Evolutionary conservation across 2,113 vertebrate genomes (phyloP).

Genomic region (Pycnonotus jocosus): DNA sequence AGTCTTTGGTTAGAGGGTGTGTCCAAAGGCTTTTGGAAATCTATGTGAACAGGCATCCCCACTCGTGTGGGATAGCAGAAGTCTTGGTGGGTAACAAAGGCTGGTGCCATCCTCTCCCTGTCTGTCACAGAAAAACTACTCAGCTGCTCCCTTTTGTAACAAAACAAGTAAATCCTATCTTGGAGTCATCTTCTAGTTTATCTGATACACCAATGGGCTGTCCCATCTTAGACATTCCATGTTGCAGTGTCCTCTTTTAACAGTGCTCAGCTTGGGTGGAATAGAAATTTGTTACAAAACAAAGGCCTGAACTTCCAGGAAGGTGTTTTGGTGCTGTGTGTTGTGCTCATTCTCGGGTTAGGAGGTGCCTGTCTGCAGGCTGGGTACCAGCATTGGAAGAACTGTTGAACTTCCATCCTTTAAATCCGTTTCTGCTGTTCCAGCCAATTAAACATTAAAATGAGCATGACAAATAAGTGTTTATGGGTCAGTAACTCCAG

Average conservation of each 20-base stretch:
- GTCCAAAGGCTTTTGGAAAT: background rate
- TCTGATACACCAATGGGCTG: background rate
- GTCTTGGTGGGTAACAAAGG: background rate
- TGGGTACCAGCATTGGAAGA: background rate
- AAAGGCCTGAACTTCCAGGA: background rate
- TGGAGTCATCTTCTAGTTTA: background rate
- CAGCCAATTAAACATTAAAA: slow-evolving; percentile 39
- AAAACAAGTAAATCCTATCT: background rate
- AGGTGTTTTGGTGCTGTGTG: background rate
- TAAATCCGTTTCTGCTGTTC: background rate
- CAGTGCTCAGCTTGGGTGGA: background rate
- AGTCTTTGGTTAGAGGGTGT: background rate
- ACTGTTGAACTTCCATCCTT: background rate
- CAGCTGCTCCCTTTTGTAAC: background rate
- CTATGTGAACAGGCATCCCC: background rate
- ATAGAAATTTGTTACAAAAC: background rate
- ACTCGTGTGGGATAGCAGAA: background rate
- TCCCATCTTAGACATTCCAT: background rate
- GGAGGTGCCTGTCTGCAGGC: background rate
- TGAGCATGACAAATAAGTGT: slow-evolving; percentile 20
- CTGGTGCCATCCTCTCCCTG: background rate
- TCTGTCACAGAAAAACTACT: background rate
- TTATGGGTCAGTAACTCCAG: background rate
- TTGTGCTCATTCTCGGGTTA: accelerated
- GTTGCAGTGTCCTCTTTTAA: background rate